Evolutionary conservation across 1,140 invertebrate species (phyloP), one percentile per base, ranked within the genome.

Genomic region (Cyclargus thomasi): DNA sequence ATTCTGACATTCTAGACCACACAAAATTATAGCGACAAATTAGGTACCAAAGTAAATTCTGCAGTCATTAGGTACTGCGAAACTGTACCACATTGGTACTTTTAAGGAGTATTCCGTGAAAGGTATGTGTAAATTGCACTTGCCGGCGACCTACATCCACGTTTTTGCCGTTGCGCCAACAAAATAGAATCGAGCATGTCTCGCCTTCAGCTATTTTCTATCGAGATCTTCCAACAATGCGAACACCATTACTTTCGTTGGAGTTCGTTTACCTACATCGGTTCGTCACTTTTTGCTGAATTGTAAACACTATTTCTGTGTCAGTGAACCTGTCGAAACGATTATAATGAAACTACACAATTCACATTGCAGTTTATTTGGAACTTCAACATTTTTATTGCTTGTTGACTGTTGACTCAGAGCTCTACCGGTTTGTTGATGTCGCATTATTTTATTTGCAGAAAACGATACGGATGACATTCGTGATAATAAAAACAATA

Each of bases 191-290:
- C 67, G 70, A 72, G 73, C 70, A 73, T 73, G 73, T 67, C 76
- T 73, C 59, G 80, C 73, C 73, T 83, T 85, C 86, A 80, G 76
- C 74, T 74, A 71, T 74, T 86, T 84, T 84, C 80, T 82, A 89
- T 84, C 75, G 80, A 85, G 78, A 80, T 82, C 80, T 83, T 69
- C 69, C 72, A 81, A 82, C 79, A 83, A 86, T 85, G 80, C 84
- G 83, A 74, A 85, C 84, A 78, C 75, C 77, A 79, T 89, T 82
- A 86, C 85, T 89, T 89, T 89, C 84, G 73, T 68, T 71, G n/a
- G 39, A 53, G 62, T 39, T 63, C 64, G 62, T 22, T 65, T 59
- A 59, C 39, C 39, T 47, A 47, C 39, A 47, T 47, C 39, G 39
- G 39, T 14, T 14, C 8, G 14, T 47, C 6, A 16, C 14, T 47